Base-by-base conservation (phyloP, 2,888 invertebrate genomes). In the Lithophane leautieri region DNA sequence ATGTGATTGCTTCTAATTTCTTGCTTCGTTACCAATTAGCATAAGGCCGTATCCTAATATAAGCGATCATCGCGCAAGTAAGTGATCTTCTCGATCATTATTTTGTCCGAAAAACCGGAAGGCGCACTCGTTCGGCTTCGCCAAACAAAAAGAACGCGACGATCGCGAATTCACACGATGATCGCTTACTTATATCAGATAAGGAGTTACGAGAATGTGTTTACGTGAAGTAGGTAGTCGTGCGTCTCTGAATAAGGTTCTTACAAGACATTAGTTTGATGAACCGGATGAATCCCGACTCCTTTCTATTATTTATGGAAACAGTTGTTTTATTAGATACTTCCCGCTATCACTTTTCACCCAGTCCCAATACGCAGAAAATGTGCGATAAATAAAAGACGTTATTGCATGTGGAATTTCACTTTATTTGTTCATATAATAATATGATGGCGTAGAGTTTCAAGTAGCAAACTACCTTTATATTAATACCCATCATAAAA, bases 341-440 rank as follows among this genome's bases (percentile, higher is more conserved):
- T 16, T 62, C 2, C 16, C 58, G 58, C 76, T 69, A 8, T 12
- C 40, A 4, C n/a, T 42, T 19, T 22, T 60, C 7, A 61, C 70
- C 3, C 47, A n/a, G 28, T n/a, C n/a, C 22, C 9, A 34, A 34
- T 34, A 22, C 22, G n/a, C n/a, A 63, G 56, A 56, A 75, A 77
- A 67, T 50, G 19, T n/a, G n/a, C 4, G 16, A 42, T 50, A 68
- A 69, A 52, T 78, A 78, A 78, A 76, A 79, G 19, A n/a, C 34
- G 8, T 19, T 47, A 40, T 54, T 62, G 11, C 44, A 11, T n/a
- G n/a, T n/a, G 71, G 34, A 54, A 68, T 65, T 82, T 3, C 54
- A 50, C 34, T 82, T 71, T 82, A 78, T 80, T 82, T 44, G 9
- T 52, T 28, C 7, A 7, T 50, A 19, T 54, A n/a, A n/a, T n/a